Conservation (phyloP, 2,888 invertebrate genomes). For the Neoaliturus tenellus region DNA sequence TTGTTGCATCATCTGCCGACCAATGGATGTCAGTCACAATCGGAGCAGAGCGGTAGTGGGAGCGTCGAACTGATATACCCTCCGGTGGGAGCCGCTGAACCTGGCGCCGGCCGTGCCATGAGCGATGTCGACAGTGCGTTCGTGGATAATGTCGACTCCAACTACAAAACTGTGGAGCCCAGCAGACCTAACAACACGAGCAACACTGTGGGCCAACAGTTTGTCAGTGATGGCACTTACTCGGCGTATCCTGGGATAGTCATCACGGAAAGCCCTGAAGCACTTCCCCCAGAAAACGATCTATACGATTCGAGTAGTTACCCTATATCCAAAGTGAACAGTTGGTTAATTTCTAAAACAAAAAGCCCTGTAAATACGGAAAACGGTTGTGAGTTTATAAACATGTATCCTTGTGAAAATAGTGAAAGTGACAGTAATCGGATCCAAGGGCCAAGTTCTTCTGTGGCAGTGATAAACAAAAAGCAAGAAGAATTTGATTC, state of each 20-base stretch:
- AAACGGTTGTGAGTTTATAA: slow-evolving; percentile 23
- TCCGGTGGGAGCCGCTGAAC: not conserved
- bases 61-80: slow-evolving; percentile 27
- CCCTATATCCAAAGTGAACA: slow-evolving; percentile 39
- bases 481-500: slow-evolving; percentile 4
- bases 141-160: slow-evolving; percentile 28
- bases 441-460: slow-evolving; percentile 3
- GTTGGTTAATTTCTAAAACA: slow-evolving; percentile 23
- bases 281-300: not conserved
- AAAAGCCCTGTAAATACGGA: slow-evolving; percentile 27
- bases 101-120: not conserved
- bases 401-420: slow-evolving; percentile 40
- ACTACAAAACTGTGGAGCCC: not conserved
- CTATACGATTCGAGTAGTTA: slow-evolving; percentile 12
- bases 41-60: not conserved
- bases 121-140: slow-evolving; percentile 42
- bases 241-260: slow-evolving; percentile 30
- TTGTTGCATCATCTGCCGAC: slow-evolving; percentile 10
- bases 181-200: not conserved
- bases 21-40: slow-evolving; percentile 32
- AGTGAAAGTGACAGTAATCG: slow-evolving; percentile 17
- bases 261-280: not conserved
- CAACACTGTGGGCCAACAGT: not conserved
- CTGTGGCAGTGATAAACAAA: slow-evolving; percentile 10
- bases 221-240: not conserved